A percentile compares a stretch with the other conserved stretches of the same genome.
These are phyloP conservation scores for Venturia canescens DNA, from an alignment of 1,140 invertebrate genomes.

Conservation along the genomic window DNA sequence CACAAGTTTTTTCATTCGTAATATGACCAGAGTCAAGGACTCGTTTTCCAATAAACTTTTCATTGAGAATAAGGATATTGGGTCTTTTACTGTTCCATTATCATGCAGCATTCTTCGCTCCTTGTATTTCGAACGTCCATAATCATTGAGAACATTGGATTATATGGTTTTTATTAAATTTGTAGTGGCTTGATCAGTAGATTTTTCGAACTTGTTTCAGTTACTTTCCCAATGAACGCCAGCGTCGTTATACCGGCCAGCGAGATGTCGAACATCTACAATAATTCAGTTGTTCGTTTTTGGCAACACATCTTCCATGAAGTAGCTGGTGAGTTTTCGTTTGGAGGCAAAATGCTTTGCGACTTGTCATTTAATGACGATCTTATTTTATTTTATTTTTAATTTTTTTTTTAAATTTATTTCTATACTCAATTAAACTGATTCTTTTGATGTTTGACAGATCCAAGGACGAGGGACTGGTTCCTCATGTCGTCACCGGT, in stretches of 20 bases:
- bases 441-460: conserved; percentile 72
- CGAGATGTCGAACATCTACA: conserved; percentile 75
- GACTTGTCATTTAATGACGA: not conserved
- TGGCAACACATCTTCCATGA: conserved; percentile 79
- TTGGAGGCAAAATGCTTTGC: not conserved
- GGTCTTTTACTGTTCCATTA: too few species aligned
- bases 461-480: conserved; percentile 91
- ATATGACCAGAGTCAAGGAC: too few species aligned
- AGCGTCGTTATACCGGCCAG: conserved; percentile 58
- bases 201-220: conserved; percentile 59
- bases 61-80: too few species aligned
- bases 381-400: not conserved
- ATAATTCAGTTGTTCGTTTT: conserved; percentile 77
- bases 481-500: conserved; percentile 87
- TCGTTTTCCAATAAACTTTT: too few species aligned
- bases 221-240: conserved; percentile 65
- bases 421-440: conserved; percentile 10
- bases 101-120: too few species aligned
- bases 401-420: too few species aligned
- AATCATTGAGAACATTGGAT: not conserved
- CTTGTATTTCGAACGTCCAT: too few species aligned
- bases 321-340: conserved; percentile 76
- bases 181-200: not conserved
- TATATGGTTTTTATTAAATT: not conserved
- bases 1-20: too few species aligned